A percentile compares a stretch with the other conserved stretches of the same genome.
These are phyloP conservation scores for Pseudochirops corinnae DNA, from an alignment of 2,797 vertebrate species.

Conservation along the genomic window DNA sequence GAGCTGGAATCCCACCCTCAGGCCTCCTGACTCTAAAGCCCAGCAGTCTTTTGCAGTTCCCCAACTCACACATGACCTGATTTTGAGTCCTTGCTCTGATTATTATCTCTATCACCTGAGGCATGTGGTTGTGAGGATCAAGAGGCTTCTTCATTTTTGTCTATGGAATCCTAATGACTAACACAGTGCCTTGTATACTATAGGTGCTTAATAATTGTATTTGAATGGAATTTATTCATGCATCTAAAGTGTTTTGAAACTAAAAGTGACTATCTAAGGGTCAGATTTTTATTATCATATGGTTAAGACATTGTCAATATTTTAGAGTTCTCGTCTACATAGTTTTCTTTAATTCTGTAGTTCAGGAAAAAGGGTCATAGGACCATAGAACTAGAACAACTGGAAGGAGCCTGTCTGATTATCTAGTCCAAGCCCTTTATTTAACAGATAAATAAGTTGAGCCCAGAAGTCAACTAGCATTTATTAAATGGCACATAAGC, in stretches of 20 bases:
- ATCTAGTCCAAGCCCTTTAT: neutral
- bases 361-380: neutral
- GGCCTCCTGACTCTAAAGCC: neutral
- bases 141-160: slow-evolving; percentile 63
- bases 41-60: neutral
- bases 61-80: neutral
- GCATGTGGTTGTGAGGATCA: neutral
- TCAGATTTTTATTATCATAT: neutral
- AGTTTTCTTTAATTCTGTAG: slow-evolving; percentile 50
- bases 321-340: slow-evolving; percentile 60
- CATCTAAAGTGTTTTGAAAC: neutral
- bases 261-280: neutral
- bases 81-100: neutral
- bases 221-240: slow-evolving; percentile 66
- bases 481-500: neutral
- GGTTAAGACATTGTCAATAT: slow-evolving; percentile 60
- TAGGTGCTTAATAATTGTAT: slow-evolving; percentile 72
- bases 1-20: neutral
- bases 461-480: neutral
- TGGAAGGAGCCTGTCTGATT: neutral
- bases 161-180: slow-evolving; percentile 57
- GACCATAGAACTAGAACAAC: neutral
- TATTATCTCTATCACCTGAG: neutral
- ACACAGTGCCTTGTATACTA: slow-evolving; percentile 65
- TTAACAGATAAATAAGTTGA: neutral